Evolutionary conservation across 2,113 vertebrate species (phyloP).

Genomic region (Oxyruncus cristatus): DNA sequence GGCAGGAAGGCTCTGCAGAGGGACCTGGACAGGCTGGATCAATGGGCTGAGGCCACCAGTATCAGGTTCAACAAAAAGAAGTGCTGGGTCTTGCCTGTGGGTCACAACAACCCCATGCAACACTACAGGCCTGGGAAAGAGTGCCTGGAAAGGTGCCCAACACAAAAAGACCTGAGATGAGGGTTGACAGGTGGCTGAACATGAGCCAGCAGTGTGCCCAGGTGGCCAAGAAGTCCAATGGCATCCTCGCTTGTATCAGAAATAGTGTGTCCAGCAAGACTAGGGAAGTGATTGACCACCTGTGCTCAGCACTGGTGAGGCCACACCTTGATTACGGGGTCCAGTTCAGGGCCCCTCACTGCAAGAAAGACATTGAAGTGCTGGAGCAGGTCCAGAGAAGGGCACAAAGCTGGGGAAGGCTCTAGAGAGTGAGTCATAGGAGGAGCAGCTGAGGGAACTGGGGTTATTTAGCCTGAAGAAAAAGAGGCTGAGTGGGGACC

Average conservation of each 20-base stretch:
- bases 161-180: neutral
- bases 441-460: neutral
- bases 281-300: neutral
- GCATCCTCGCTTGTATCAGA: neutral
- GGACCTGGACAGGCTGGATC: neutral
- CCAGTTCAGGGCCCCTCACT: neutral
- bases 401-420: neutral
- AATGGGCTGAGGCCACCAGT: neutral
- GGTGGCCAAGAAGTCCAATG: neutral
- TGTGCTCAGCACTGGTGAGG: neutral
- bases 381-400: neutral
- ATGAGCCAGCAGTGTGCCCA: too few relatives aligned
- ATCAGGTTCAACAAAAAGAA: neutral
- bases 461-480: neutral
- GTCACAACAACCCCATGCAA: neutral
- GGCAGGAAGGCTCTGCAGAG: neutral
- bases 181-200: neutral
- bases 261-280: neutral
- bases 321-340: neutral
- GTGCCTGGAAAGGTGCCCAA: neutral
- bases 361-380: neutral
- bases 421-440: neutral
- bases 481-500: neutral
- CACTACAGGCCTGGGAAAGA: neutral
- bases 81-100: neutral